phyloP scores from a whole-genome alignment of 2,113 vertebrate genomes.

The Xiphias gladius region DNA sequence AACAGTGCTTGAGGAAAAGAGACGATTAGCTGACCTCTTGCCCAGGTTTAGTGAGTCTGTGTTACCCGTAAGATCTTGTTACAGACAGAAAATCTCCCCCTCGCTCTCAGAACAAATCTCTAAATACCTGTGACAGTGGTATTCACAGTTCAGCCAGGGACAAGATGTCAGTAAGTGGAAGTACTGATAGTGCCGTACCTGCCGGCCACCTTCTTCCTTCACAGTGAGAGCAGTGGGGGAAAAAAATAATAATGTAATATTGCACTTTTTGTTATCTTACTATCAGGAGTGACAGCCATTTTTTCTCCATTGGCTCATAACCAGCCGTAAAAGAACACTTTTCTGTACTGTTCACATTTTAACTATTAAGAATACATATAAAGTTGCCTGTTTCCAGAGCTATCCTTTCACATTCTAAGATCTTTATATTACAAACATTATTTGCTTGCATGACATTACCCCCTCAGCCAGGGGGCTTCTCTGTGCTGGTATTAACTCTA shows the following conservation, averaged over 20 bases:
- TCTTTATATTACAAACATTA: slow-evolving; percentile 18
- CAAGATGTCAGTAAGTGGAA: slow-evolving; percentile 54
- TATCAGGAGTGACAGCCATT: slow-evolving; percentile 30
- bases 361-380: slow-evolving; percentile 2
- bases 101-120: slow-evolving; percentile 46
- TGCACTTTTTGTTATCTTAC: slow-evolving; percentile 45
- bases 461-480: slow-evolving; percentile 11
- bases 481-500: slow-evolving; percentile 41
- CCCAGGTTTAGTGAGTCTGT: slow-evolving; percentile 55
- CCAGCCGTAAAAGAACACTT: neutral
- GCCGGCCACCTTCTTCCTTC: slow-evolving; percentile 18
- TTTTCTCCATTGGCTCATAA: slow-evolving; percentile 20
- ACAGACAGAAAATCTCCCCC: slow-evolving; percentile 55
- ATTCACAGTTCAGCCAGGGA: slow-evolving; percentile 54
- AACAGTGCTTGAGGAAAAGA: slow-evolving; percentile 31
- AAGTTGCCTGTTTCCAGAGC: neutral
- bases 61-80: slow-evolving; percentile 67
- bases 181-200: slow-evolving; percentile 43
- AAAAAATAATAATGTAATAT: slow-evolving; percentile 37
- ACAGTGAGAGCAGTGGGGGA: slow-evolving; percentile 19
- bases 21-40: slow-evolving; percentile 64
- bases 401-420: neutral
- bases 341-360: slow-evolving; percentile 14
- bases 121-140: slow-evolving; percentile 57
- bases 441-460: slow-evolving; percentile 31